Evolutionary conservation across 2,113 vertebrate genomes (phyloP).

Genomic region (Proterorhinus semilunaris): DNA sequence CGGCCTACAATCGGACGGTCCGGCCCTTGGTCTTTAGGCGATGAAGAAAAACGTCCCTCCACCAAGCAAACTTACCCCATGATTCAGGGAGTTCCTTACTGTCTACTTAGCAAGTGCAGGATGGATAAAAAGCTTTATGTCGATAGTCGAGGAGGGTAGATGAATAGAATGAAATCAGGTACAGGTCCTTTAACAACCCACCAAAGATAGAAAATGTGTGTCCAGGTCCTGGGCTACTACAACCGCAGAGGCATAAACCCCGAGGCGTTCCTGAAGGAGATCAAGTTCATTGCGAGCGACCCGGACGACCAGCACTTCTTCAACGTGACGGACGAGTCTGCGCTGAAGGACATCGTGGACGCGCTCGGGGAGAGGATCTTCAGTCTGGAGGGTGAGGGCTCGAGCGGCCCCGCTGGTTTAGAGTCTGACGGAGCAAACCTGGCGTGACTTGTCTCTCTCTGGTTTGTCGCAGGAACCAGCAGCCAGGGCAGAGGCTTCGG

Average conservation of each 20-base stretch:
- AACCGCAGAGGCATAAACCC: constrained; percentile 94
- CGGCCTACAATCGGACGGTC: no score
- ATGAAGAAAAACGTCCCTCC: no score
- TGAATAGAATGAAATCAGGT: no score
- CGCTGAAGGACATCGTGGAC: constrained; percentile 94
- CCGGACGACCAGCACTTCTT: constrained; percentile 95
- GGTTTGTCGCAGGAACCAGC: constrained; percentile 81
- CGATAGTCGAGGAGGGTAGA: no score
- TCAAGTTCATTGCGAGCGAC: constrained; percentile 94
- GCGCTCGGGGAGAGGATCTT: constrained; percentile 93
- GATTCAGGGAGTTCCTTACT: no score
- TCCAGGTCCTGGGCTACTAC: constrained; percentile 93
- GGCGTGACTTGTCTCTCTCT: neutral
- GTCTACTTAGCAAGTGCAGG: no score
- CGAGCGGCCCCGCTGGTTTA: no score
- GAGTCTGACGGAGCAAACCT: neutral
- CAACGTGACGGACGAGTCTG: constrained; percentile 91
- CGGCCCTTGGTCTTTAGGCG: no score
- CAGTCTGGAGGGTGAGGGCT: constrained; percentile 85
- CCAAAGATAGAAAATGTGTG: no score
- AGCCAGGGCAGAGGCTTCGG: constrained; percentile 90
- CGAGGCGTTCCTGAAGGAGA: constrained; percentile 89
- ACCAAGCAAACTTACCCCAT: no score
- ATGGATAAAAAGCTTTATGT: no score
- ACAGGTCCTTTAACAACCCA: no score